Conservation (phyloP, 2,888 invertebrate species). For the Lasius platythorax region DNA sequence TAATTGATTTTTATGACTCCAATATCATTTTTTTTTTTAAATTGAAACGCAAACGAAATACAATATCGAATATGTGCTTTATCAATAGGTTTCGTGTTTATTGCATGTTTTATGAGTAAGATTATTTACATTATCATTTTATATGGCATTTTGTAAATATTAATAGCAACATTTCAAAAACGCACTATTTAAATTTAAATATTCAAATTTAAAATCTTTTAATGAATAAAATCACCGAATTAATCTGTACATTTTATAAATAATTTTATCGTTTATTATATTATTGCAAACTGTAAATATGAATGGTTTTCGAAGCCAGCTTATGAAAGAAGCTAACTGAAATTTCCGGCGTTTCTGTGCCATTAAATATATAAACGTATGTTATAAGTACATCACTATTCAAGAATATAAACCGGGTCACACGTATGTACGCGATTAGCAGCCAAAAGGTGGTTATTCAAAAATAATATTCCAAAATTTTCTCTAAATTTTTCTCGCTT, state of each 20-base stretch:
- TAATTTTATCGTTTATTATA: background rate
- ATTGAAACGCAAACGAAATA: background rate
- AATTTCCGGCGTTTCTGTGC: background rate
- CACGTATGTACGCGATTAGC: conserved; percentile 28
- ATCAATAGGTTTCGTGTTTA: background rate
- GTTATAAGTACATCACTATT: conserved; percentile 15
- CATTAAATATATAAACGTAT: background rate
- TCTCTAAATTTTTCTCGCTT: background rate
- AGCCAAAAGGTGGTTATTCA: background rate
- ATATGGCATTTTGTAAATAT: background rate
- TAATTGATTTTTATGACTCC: background rate
- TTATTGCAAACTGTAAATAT: background rate
- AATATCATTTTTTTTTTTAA: background rate
- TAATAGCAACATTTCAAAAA: background rate
- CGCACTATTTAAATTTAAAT: background rate
- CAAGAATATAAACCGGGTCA: conserved; percentile 26
- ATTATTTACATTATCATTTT: background rate
- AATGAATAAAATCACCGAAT: background rate
- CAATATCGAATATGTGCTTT: background rate
- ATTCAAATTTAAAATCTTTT: background rate
- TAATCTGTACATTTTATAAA: background rate
- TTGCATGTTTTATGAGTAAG: background rate
- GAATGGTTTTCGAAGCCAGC: background rate
- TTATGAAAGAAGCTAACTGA: background rate
- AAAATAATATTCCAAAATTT: background rate